These are phyloP conservation scores for Dromaius novaehollandiae DNA, from an alignment of 2,113 vertebrate species.

Conservation along the genomic window DNA sequence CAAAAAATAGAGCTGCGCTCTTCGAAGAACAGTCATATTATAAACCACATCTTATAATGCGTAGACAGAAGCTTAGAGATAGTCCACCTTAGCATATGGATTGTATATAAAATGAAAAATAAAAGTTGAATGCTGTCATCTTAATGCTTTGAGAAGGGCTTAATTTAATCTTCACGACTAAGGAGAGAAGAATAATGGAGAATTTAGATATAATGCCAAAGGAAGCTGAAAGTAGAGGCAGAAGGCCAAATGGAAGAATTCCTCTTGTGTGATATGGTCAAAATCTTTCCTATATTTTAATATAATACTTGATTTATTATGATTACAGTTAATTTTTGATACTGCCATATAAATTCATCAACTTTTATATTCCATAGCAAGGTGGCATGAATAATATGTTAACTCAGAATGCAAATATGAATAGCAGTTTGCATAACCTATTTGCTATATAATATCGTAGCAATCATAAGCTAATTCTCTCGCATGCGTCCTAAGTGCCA, in stretches of 20 bases:
- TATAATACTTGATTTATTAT: constrained; percentile 14
- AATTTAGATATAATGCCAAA: constrained; percentile 41
- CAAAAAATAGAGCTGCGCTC: not conserved
- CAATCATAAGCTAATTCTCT: not conserved
- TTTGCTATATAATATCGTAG: not conserved
- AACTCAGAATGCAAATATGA: not conserved
- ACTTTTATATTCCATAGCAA: not conserved
- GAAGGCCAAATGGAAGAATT: constrained; percentile 50
- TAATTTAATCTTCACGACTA: constrained; percentile 61
- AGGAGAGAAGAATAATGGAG: constrained; percentile 52
- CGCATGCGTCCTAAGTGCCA: not conserved
- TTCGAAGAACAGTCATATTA: not conserved
- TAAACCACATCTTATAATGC: not conserved
- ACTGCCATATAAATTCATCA: not conserved
- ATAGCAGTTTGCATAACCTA: not conserved
- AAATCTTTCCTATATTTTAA: constrained; percentile 21
- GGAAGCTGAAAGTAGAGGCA: constrained; percentile 38
- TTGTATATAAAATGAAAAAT: constrained; percentile 34
- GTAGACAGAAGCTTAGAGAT: not conserved
- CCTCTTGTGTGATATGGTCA: not conserved
- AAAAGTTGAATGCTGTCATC: constrained; percentile 19
- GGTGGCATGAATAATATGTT: not conserved
- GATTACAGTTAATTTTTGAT: not conserved
- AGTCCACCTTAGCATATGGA: not conserved
- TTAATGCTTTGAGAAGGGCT: constrained; percentile 51